phyloP scores from a whole-genome alignment of 2,797 vertebrate species.

The Lepilemur ruficaudatus region DNA sequence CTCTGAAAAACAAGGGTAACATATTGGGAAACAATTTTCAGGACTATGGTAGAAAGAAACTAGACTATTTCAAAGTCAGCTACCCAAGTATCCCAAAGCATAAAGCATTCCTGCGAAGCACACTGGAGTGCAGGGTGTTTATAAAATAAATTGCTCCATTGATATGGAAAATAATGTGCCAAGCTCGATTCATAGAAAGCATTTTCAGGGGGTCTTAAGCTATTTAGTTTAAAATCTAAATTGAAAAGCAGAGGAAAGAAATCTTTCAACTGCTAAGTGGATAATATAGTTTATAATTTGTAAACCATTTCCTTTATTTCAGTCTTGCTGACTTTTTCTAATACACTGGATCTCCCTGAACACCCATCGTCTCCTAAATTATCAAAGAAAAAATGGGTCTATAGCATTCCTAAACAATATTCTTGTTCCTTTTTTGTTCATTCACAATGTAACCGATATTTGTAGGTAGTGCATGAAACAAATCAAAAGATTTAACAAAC shows the following conservation, averaged over 20 bases:
- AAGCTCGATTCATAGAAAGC: constrained; percentile 13
- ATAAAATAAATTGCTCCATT: constrained; percentile 73
- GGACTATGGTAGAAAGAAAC: constrained; percentile 6
- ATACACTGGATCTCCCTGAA: constrained; percentile 49
- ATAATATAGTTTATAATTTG: constrained; percentile 75
- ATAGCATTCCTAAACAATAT: constrained; percentile 54
- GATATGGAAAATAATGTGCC: constrained; percentile 37
- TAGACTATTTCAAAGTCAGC: constrained; percentile 65
- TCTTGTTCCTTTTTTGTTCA: constrained; percentile 53
- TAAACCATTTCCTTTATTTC: constrained; percentile 75
- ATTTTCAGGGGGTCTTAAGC: constrained; percentile 66
- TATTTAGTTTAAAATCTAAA: constrained; percentile 71
- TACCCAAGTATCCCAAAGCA: constrained; percentile 33
- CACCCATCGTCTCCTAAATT: constrained; percentile 53
- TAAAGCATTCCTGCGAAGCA: constrained; percentile 39
- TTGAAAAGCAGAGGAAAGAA: constrained; percentile 70
- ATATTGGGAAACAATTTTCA: constrained; percentile 41
- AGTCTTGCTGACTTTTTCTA: constrained; percentile 58
- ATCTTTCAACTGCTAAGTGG: constrained; percentile 59
- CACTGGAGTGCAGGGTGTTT: constrained; percentile 13
- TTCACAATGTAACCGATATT: constrained; percentile 70
- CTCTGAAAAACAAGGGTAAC: constrained; percentile 37
- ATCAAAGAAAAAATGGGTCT: constrained; percentile 38
- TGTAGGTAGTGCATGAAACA: constrained; percentile 53
- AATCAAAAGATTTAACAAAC: constrained; percentile 63